These are phyloP conservation scores for Mesorhabditis spiculigera DNA, from an alignment of 2,888 invertebrate genomes.

Conservation along the genomic window DNA sequence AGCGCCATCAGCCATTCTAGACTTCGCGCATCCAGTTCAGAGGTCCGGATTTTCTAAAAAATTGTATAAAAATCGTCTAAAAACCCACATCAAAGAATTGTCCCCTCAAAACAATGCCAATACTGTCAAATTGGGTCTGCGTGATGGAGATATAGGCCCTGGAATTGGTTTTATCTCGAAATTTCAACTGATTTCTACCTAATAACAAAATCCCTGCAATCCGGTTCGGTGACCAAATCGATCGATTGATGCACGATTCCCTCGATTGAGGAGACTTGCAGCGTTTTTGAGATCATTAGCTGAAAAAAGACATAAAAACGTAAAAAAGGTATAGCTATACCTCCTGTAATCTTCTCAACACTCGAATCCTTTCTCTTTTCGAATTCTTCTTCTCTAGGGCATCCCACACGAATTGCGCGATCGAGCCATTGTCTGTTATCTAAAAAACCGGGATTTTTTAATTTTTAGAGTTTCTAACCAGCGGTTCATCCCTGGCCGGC, in stretches of 20 bases:
- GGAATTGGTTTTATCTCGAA: not conserved
- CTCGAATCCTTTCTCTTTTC: not conserved
- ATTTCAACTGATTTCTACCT: not conserved
- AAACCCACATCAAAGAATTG: not conserved
- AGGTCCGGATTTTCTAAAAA: not conserved
- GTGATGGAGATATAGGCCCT: not conserved
- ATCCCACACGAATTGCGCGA: not conserved
- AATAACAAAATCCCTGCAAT: not conserved
- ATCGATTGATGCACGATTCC: not conserved
- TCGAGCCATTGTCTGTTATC: not conserved
- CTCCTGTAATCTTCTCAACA: not conserved
- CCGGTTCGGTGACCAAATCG: not conserved
- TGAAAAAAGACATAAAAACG: not conserved
- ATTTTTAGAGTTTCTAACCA: no score
- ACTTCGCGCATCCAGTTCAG: not conserved
- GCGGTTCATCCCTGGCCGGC: no score
- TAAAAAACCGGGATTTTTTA: not conserved
- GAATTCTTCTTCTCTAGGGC: not conserved
- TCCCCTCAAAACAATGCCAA: not conserved
- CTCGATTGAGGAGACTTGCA: not conserved
- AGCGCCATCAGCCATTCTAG: slow-evolving; percentile 3
- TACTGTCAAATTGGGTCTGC: not conserved
- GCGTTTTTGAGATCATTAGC: not conserved
- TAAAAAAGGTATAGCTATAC: not conserved
- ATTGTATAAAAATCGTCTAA: not conserved